A percentile compares a stretch with the other conserved stretches of the same genome.
Conservation (phyloP, 2,888 invertebrate species). For the Osmoderma eremita region DNA sequence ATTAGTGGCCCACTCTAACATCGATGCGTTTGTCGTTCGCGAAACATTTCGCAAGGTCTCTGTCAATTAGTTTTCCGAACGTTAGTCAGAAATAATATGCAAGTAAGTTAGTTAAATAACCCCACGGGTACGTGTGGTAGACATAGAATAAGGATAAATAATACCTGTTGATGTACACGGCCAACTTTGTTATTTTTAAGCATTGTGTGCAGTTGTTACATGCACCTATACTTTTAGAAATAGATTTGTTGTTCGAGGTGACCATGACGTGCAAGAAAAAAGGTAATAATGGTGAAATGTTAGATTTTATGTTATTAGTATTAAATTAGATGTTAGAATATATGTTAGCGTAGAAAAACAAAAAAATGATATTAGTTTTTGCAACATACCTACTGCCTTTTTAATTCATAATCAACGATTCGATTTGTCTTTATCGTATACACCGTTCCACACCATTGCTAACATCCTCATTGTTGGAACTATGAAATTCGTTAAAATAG, state of each 20-base stretch:
- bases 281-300: background rate
- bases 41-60: constrained; percentile 23
- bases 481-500: no score
- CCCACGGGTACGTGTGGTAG: no score
- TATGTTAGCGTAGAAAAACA: no score
- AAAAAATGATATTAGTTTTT: background rate
- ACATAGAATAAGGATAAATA: no score
- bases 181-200: constrained; percentile 21
- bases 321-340: no score
- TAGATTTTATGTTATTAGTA: constrained; percentile 2
- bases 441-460: no score
- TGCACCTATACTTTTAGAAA: background rate
- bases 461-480: no score
- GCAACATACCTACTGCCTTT: constrained; percentile 27
- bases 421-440: background rate
- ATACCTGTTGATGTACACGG: background rate
- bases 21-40: background rate
- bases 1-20: no score
- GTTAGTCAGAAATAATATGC: background rate
- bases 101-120: constrained; percentile 4
- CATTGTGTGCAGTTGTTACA: background rate
- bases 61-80: constrained; percentile 2
- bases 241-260: background rate
- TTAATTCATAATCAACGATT: background rate
- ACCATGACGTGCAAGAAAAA: constrained; percentile 13